phyloP scores from a whole-genome alignment of 2,888 invertebrate species.

The Oligia latruncula region DNA sequence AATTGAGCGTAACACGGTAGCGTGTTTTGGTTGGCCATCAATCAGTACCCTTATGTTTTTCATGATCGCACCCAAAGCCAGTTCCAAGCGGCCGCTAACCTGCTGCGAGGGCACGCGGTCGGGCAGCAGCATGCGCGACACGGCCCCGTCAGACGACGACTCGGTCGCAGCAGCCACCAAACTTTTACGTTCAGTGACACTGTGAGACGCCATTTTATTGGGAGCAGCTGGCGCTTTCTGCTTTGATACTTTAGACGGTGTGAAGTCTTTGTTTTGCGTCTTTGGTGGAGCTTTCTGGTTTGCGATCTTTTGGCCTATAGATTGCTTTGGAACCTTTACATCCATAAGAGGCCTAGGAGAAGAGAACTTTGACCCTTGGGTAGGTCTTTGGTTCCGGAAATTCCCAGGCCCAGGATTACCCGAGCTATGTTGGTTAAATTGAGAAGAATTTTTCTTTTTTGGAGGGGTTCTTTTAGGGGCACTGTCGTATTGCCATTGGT shows the following conservation, averaged over 20 bases:
- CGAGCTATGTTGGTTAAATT: slow-evolving; percentile 49
- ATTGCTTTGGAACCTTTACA: slow-evolving; percentile 57
- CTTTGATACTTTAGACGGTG: slow-evolving; percentile 73
- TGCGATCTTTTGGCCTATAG: slow-evolving; percentile 58
- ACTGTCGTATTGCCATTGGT: slow-evolving; percentile 69
- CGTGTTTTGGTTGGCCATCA: slow-evolving; percentile 43
- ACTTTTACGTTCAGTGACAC: slow-evolving; percentile 64
- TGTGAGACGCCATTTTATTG: slow-evolving; percentile 66
- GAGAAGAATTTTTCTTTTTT: slow-evolving; percentile 53
- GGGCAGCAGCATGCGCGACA: slow-evolving; percentile 65
- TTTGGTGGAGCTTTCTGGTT: slow-evolving; percentile 48
- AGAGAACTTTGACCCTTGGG: slow-evolving; percentile 35
- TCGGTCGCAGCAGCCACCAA: slow-evolving; percentile 59
- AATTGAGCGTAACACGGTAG: slow-evolving; percentile 48
- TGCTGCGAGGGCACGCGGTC: slow-evolving; percentile 73
- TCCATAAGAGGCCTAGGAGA: slow-evolving; percentile 50
- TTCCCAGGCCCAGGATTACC: slow-evolving; percentile 43
- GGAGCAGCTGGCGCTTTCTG: slow-evolving; percentile 63
- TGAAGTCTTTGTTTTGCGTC: slow-evolving; percentile 65
- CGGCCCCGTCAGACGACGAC: slow-evolving; percentile 33
- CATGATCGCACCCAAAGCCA: slow-evolving; percentile 79
- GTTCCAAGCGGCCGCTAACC: slow-evolving; percentile 81
- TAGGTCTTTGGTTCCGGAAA: slow-evolving; percentile 42
- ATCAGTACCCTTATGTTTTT: slow-evolving; percentile 74
- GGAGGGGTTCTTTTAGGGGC: slow-evolving; percentile 70